Conservation (phyloP, 2,113 vertebrate genomes). For the Gallinago undulata region DNA sequence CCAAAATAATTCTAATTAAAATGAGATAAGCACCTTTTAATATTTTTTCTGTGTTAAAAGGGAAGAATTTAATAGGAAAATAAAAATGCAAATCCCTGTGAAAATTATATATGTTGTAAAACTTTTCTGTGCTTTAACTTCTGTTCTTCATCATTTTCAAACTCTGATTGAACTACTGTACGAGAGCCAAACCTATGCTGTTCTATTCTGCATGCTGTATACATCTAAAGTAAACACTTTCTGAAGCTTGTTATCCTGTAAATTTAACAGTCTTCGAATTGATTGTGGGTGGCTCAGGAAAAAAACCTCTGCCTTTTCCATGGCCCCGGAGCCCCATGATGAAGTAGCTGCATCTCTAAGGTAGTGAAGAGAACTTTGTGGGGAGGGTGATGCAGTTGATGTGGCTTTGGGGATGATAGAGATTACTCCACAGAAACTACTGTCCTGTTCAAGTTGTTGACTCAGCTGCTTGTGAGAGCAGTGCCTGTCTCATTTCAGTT, state of each 20-base stretch:
- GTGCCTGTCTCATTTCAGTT: not conserved
- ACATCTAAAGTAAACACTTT: not conserved
- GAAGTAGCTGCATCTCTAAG: not conserved
- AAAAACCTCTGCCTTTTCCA: not conserved
- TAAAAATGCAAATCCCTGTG: not conserved
- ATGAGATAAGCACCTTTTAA: not conserved
- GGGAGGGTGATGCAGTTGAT: too few relatives aligned
- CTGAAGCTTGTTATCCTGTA: not conserved
- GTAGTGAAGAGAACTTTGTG: not conserved
- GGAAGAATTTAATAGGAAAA: not conserved
- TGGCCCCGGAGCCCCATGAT: rapidly evolving
- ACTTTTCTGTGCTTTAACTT: not conserved
- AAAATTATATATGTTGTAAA: not conserved
- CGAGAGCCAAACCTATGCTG: not conserved
- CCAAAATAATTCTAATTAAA: not conserved
- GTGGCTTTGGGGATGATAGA: not conserved
- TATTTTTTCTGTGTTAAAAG: not conserved
- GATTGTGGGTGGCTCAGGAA: not conserved
- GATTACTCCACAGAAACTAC: not conserved
- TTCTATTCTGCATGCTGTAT: not conserved
- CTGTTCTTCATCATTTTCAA: not conserved
- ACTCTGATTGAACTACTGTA: not conserved
- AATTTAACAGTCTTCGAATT: not conserved
- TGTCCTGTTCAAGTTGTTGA: not conserved
- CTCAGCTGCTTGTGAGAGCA: not conserved